A percentile compares a stretch with the other conserved stretches of the same genome.
phyloP scores from a whole-genome alignment of 2,113 vertebrate genomes.

The Zeus faber region DNA sequence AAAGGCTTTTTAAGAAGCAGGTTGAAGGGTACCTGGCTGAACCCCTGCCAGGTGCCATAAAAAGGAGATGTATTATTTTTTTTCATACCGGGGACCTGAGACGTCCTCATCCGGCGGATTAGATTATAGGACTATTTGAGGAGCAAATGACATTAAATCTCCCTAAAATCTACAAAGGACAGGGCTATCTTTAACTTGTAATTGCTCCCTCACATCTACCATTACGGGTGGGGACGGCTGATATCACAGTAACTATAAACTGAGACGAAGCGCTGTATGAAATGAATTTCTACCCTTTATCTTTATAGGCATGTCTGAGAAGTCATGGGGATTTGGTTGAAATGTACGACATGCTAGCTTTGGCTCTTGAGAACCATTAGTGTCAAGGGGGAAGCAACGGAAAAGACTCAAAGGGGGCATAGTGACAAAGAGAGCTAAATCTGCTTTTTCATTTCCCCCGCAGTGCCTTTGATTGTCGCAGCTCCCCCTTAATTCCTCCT shows the following conservation, averaged over 20 bases:
- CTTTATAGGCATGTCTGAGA: conserved; percentile 65
- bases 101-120: conserved; percentile 48
- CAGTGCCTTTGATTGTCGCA: conserved; percentile 62
- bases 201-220: conserved; percentile 41
- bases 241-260: conserved; percentile 42
- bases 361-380: conserved; percentile 51
- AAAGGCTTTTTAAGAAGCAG: conserved; percentile 43
- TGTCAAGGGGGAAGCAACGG: conserved; percentile 54
- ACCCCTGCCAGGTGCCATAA: conserved; percentile 51
- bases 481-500: conserved; percentile 63
- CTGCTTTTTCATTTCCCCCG: conserved; percentile 33
- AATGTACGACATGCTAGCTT: conserved; percentile 57
- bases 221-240: conserved; percentile 43
- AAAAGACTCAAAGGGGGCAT: conserved; percentile 49
- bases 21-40: conserved; percentile 35
- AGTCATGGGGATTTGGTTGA: conserved; percentile 60
- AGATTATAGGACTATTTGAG: conserved; percentile 46
- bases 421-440: conserved; percentile 61
- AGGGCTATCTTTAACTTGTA: conserved; percentile 51
- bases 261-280: conserved; percentile 34
- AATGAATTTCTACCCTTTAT: conserved; percentile 54
- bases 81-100: no score
- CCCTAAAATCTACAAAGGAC: conserved; percentile 52
- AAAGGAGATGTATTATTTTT: conserved; percentile 34
- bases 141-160: conserved; percentile 55